phyloP scores from a whole-genome alignment of 30 jellyfish, hydroid and myxozoan species.

The Nemopilema nomurai region DNA sequence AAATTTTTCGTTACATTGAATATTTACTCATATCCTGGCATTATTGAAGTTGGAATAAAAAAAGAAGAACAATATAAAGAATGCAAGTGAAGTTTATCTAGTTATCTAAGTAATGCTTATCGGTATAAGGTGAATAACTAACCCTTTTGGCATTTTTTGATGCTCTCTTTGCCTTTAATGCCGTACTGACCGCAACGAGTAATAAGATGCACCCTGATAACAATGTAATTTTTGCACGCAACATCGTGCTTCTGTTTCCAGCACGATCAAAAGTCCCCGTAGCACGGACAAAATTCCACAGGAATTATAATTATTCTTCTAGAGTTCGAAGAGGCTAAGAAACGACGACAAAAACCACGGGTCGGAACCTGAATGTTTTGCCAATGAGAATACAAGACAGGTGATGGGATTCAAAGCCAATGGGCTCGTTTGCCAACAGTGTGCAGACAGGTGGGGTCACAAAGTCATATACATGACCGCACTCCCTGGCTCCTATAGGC shows the following conservation, averaged over 20 bases:
- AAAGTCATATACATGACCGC: conserved; percentile 58
- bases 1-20: too few relatives aligned
- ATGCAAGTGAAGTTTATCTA: neutral
- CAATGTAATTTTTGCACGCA: conserved; percentile 56
- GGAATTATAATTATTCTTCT: conserved; percentile 15
- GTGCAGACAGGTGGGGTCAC: conserved; percentile 57
- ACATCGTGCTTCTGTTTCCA: conserved; percentile 60
- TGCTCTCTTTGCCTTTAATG: conserved; percentile 49
- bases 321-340: conserved; percentile 20
- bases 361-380: conserved; percentile 41
- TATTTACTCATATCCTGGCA: too few relatives aligned
- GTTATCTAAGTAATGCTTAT: neutral
- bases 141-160: conserved; percentile 52
- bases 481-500: conserved; percentile 27
- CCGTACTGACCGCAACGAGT: conserved; percentile 51
- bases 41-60: neutral
- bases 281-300: conserved; percentile 8
- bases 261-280: conserved; percentile 29
- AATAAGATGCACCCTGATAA: conserved; percentile 36
- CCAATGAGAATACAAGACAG: conserved; percentile 61
- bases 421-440: conserved; percentile 37
- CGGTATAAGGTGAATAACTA: neutral
- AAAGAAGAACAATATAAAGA: neutral
- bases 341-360: conserved; percentile 44
- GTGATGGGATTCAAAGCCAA: conserved; percentile 40